Conservation (phyloP, 2,797 vertebrate genomes). For the Oreochromis mossambicus region DNA sequence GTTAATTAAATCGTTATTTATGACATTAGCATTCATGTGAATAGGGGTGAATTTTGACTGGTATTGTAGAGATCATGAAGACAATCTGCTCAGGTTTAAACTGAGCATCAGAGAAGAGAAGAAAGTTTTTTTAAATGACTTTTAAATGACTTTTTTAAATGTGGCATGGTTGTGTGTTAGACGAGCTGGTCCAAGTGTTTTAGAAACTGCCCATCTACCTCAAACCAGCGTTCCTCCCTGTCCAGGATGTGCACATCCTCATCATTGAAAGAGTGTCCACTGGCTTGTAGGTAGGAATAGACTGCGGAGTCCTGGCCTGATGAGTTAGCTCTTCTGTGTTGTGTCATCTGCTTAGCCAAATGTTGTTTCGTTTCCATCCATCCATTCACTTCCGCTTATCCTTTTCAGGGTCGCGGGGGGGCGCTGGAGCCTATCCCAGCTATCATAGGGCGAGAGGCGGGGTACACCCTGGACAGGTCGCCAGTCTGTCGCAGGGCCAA, state of each 20-base stretch:
- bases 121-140: not conserved
- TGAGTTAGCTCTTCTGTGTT: not conserved
- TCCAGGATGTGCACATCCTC: not conserved
- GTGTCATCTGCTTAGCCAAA: not conserved
- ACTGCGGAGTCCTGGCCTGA: not conserved
- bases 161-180: not conserved
- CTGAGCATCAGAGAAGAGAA: not conserved
- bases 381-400: no score
- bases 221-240: fast-evolving
- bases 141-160: not conserved
- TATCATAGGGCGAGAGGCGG: no score
- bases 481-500: no score
- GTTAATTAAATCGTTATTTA: not conserved
- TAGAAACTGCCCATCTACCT: not conserved
- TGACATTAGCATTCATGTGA: not conserved
- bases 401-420: no score
- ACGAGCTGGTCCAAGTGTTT: fast-evolving
- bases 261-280: not conserved
- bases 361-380: not conserved
- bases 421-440: no score
- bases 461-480: no score
- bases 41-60: not conserved
- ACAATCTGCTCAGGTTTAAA: not conserved
- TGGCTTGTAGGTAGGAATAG: not conserved
- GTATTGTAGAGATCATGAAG: not conserved